phyloP scores from a whole-genome alignment of 2,113 vertebrate species.

The Malurus cyaneus region DNA sequence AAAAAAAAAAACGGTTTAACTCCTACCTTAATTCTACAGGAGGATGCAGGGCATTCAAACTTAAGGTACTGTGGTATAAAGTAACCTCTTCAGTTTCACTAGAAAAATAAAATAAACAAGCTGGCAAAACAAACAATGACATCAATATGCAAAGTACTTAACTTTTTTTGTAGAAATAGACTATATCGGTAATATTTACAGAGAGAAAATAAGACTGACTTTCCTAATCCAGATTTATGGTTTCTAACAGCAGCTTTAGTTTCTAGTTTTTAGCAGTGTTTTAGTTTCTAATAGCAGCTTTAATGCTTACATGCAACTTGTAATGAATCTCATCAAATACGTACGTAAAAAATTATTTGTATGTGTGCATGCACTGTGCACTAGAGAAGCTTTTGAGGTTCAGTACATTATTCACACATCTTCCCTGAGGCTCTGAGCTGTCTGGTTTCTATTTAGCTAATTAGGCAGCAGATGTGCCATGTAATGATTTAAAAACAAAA shows the following conservation, averaged over 20 bases:
- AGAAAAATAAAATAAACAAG: constrained; percentile 21
- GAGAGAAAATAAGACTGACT: neutral
- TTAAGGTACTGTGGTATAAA: constrained; percentile 82
- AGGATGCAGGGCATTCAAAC: constrained; percentile 75
- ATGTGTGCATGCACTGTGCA: neutral
- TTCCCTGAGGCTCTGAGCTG: neutral
- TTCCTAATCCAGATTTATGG: neutral
- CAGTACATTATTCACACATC: neutral
- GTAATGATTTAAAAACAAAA: neutral
- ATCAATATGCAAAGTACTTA: neutral
- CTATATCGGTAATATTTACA: rapidly evolving
- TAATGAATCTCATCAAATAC: rapidly evolving
- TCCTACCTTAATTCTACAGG: constrained; percentile 90
- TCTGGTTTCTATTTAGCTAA: neutral
- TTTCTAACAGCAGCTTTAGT: neutral
- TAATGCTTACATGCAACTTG: neutral
- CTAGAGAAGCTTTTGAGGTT: neutral
- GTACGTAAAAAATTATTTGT: neutral
- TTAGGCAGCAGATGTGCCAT: neutral
- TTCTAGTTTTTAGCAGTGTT: neutral
- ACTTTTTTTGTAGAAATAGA: neutral
- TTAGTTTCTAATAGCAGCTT: neutral
- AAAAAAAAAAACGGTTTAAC: neutral
- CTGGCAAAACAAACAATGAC: neutral
- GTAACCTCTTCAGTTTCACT: constrained; percentile 70